These are phyloP conservation scores for Scylla paramamosain DNA, from an alignment of 1,140 invertebrate genomes.

Conservation along the genomic window DNA sequence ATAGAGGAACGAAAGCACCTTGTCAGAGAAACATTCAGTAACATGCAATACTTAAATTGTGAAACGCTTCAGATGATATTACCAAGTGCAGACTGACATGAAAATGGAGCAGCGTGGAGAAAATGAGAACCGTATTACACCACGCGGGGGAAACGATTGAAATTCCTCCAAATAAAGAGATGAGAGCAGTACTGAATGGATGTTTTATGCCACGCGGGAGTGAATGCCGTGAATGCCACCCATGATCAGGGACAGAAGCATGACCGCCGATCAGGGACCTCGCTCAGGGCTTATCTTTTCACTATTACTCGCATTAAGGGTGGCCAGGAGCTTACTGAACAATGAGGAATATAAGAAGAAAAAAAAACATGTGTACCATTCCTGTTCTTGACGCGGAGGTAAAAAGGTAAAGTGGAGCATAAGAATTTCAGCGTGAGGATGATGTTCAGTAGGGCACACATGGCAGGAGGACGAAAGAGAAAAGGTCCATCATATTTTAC, in stretches of 20 bases:
- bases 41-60: not conserved
- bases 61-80: not conserved
- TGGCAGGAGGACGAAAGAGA: conserved; percentile 38
- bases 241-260: too few species aligned
- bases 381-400: too few species aligned
- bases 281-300: not conserved
- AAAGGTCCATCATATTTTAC: conserved; percentile 58
- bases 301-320: too few species aligned
- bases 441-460: not conserved
- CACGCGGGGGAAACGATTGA: not conserved
- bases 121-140: conserved; percentile 6
- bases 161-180: not conserved
- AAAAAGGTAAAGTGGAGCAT: too few species aligned
- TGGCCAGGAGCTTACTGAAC: too few species aligned
- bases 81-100: not conserved
- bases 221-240: too few species aligned
- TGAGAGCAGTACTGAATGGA: not conserved
- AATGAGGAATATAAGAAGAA: too few species aligned
- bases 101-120: not conserved
- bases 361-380: too few species aligned
- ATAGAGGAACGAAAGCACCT: too few species aligned
- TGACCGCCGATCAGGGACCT: too few species aligned
- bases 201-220: not conserved
- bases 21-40: too few species aligned
- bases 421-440: too few species aligned